Evolutionary conservation across 35 echinoderm and acorn worm genomes (phyloP), one percentile per base, ranked within the genome.

Genomic region (Chiridota heheva): DNA sequence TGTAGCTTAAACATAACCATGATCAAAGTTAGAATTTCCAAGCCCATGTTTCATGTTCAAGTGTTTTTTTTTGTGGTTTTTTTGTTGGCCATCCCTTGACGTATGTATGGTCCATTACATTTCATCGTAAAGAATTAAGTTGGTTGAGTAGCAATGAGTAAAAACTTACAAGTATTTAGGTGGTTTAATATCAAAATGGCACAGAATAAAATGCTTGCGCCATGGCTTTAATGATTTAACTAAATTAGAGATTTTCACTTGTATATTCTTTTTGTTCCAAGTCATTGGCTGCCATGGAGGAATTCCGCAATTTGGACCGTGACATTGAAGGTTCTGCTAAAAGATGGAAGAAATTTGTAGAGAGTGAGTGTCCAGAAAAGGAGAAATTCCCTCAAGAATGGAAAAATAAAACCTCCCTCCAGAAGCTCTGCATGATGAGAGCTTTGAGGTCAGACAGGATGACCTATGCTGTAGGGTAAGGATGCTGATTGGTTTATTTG

Each of bases 391-490:
- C 95, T 1, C 95, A 98, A 67, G 95, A 98, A 77, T 98, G 95
- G 95, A 98, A 98, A 77, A 98, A 98, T 67, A 91, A 92, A 48
- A 80, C 89, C 0, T 82, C 89, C 16, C 79, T 98, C 31, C 95
- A 98, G 85, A 98, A 98, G 58, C 64, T 98, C n/a, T 98, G 95
- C 63, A 98, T 98, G 95, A 98, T 98, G 95, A 87, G 94, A 48
- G 95, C 95, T 22, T 47, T 98, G 25, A 67, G 95, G 29, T 73
- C 95, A 34, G 95, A 98, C 86, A 87, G 95, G 60, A 98, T 98
- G 95, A 88, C 89, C 13, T 98, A 98, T 82, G 95, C 95, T 43
- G 81, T 98, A 59, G 88, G 89, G 95, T 98, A 88, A 44, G 72
- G 44, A 59, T 0, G 8, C 16, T 0, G 2, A n/a, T 16, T 43